Evolutionary conservation across 2,797 vertebrate genomes (phyloP).

Genomic region (Phataginus tetradactyla): DNA sequence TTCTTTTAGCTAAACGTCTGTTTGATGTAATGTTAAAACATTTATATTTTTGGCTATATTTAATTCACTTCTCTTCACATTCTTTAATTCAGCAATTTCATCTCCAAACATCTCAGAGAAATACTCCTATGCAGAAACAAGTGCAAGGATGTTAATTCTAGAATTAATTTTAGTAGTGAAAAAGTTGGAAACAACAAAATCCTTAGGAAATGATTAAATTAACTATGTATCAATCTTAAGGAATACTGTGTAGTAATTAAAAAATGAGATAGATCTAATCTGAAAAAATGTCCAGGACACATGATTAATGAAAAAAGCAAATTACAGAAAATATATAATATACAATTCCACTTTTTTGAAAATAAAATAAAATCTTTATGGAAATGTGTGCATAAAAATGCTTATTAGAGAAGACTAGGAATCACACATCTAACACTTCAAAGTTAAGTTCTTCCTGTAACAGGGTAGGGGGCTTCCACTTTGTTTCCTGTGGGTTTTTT

Average conservation of each 20-base stretch:
- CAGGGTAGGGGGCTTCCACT: neutral
- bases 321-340: constrained; percentile 23
- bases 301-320: constrained; percentile 36
- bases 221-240: constrained; percentile 10
- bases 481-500: neutral
- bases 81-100: constrained; percentile 51
- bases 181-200: constrained; percentile 18
- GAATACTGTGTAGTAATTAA: constrained; percentile 27
- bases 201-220: constrained; percentile 51
- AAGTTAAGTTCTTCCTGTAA: neutral
- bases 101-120: constrained; percentile 43
- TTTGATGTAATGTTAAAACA: constrained; percentile 60
- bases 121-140: neutral
- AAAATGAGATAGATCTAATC: constrained; percentile 24
- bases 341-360: constrained; percentile 1
- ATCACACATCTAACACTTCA: neutral
- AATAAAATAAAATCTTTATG: constrained; percentile 35
- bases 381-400: neutral
- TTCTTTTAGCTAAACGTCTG: constrained; percentile 59
- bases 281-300: constrained; percentile 16
- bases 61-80: constrained; percentile 60
- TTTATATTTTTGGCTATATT: constrained; percentile 61
- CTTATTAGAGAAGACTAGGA: neutral
- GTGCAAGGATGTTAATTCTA: neutral
- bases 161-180: neutral